phyloP scores from a whole-genome alignment of 2,888 invertebrate genomes.

The Erpobdella octoculata region DNA sequence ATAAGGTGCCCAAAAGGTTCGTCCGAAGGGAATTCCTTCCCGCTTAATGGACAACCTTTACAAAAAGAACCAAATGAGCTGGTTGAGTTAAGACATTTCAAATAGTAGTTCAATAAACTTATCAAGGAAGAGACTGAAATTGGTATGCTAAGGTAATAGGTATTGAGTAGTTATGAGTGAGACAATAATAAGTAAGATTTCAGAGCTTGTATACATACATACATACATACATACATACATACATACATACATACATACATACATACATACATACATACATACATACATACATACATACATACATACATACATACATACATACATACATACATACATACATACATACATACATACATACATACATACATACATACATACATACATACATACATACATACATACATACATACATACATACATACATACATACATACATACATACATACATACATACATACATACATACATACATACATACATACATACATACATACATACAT shows the following conservation, averaged over 20 bases:
- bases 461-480: constrained; percentile 27
- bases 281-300: constrained; percentile 27
- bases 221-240: constrained; percentile 30
- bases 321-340: constrained; percentile 29
- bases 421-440: constrained; percentile 29
- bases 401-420: constrained; percentile 29
- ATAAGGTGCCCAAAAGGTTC: no score
- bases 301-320: constrained; percentile 29
- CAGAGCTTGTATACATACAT: no score
- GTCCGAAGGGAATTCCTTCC: no score
- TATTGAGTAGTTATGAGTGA: no score
- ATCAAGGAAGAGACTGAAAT: no score
- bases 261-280: constrained; percentile 30
- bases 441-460: constrained; percentile 31
- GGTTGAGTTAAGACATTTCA: no score
- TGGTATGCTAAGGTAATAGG: no score
- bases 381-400: constrained; percentile 30
- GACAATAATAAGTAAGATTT: no score
- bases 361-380: constrained; percentile 27
- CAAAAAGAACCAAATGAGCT: no score
- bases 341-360: constrained; percentile 31
- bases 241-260: constrained; percentile 28
- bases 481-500: constrained; percentile 30
- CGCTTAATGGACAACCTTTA: no score
- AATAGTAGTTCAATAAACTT: no score